Evolutionary conservation across 2,113 vertebrate species (phyloP).

Genomic region (Syngnathus floridae): DNA sequence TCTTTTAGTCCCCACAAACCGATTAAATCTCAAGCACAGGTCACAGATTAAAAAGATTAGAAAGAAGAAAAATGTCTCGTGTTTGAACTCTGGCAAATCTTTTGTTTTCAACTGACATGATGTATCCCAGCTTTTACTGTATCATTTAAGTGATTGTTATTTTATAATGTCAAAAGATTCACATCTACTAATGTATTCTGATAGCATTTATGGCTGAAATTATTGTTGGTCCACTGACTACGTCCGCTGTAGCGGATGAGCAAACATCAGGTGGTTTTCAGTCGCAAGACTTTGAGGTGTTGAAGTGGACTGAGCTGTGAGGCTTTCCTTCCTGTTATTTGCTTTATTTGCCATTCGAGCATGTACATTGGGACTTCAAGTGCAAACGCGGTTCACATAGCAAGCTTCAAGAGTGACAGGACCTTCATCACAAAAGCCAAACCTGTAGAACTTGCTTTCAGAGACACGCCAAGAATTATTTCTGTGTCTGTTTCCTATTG

Average conservation of each 20-base stretch:
- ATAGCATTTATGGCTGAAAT: conserved; percentile 3
- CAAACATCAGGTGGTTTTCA: conserved; percentile 31
- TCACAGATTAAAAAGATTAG: conserved; percentile 56
- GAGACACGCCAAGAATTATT: conserved; percentile 43
- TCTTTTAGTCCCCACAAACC: neutral
- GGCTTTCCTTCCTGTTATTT: conserved; percentile 47
- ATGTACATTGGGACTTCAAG: conserved; percentile 31
- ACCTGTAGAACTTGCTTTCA: conserved; percentile 12
- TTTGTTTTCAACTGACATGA: conserved; percentile 11
- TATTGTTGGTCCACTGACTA: conserved; percentile 22
- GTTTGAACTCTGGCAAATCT: conserved; percentile 36
- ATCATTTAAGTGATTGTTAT: neutral
- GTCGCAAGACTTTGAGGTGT: conserved; percentile 33
- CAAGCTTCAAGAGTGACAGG: neutral
- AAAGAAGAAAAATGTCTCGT: conserved; percentile 40
- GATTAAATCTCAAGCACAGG: conserved; percentile 39
- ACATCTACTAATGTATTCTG: no score
- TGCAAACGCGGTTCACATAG: conserved; percentile 9
- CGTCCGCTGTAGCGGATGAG: conserved; percentile 2
- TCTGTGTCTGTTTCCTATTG: conserved; percentile 13
- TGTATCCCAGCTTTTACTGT: neutral
- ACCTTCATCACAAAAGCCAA: neutral
- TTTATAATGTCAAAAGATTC: neutral
- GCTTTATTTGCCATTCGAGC: conserved; percentile 21
- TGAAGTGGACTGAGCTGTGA: conserved; percentile 47